Conservation (phyloP, 2,888 invertebrate species). For the Lepidonotus clava region DNA sequence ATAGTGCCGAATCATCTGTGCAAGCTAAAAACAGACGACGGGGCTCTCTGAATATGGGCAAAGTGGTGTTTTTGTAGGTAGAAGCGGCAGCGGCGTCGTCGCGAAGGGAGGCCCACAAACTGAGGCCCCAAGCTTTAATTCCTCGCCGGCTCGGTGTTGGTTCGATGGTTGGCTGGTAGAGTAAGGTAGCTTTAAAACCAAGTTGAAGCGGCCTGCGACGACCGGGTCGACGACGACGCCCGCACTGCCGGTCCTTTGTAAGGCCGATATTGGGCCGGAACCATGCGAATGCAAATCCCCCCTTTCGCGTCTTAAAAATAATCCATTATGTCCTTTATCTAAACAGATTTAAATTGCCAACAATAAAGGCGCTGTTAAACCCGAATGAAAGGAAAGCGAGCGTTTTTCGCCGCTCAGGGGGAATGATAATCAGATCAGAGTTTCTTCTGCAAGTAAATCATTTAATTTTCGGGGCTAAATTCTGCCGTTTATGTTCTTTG, state of each 20-base stretch:
- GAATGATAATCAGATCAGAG: neutral
- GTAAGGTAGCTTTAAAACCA: neutral
- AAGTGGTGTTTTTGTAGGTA: constrained; percentile 17
- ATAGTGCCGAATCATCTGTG: constrained; percentile 28
- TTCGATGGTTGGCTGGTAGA: neutral
- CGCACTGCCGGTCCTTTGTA: neutral
- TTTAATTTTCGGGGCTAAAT: neutral
- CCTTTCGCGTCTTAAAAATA: neutral
- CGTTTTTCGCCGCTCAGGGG: no score
- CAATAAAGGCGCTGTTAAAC: constrained; percentile 16
- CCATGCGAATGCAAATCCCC: constrained; percentile 18
- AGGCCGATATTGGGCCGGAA: neutral
- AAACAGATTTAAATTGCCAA: constrained; percentile 25
- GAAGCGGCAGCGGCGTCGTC: neutral
- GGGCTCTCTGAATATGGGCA: constrained; percentile 4
- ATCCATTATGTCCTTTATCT: neutral
- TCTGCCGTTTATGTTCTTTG: neutral
- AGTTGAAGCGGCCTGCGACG: neutral
- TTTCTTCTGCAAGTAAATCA: neutral
- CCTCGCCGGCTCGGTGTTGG: neutral
- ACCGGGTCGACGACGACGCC: neutral
- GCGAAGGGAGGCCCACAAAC: neutral
- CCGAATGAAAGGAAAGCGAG: neutral
- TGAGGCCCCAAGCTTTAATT: neutral
- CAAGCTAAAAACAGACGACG: neutral